Conservation (phyloP, 2,797 vertebrate genomes). For the Iguana delicatissima region DNA sequence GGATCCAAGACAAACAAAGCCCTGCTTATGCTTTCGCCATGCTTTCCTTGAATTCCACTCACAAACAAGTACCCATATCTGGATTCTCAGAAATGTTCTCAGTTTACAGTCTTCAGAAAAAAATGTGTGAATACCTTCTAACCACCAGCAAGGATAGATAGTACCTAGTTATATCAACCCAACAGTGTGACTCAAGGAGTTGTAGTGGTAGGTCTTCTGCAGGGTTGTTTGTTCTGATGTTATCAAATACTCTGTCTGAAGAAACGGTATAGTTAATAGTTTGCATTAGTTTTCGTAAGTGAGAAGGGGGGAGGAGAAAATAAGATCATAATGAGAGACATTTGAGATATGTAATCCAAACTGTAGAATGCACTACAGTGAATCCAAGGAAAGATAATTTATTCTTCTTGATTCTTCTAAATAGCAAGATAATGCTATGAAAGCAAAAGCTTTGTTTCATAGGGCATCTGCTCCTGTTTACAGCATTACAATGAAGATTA, state of each 20-base stretch:
- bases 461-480: background rate
- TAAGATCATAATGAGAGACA: background rate
- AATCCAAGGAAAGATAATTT: background rate
- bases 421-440: background rate
- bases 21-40: background rate
- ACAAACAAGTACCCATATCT: background rate
- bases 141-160: background rate
- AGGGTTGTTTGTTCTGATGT: background rate
- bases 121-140: background rate
- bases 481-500: background rate
- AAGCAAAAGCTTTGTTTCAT: background rate
- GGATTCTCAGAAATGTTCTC: background rate
- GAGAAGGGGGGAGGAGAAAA: background rate
- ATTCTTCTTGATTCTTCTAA: background rate
- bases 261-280: background rate
- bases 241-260: background rate
- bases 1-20: too few relatives aligned
- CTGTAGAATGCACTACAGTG: background rate
- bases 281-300: too few relatives aligned
- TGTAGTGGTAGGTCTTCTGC: background rate
- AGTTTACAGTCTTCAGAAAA: background rate
- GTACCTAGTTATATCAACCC: too few relatives aligned
- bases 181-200: background rate
- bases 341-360: conserved; percentile 2
- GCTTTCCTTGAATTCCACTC: background rate